Base-by-base conservation (phyloP, 1,140 invertebrate species). In the Drosophila nannoptera region DNA sequence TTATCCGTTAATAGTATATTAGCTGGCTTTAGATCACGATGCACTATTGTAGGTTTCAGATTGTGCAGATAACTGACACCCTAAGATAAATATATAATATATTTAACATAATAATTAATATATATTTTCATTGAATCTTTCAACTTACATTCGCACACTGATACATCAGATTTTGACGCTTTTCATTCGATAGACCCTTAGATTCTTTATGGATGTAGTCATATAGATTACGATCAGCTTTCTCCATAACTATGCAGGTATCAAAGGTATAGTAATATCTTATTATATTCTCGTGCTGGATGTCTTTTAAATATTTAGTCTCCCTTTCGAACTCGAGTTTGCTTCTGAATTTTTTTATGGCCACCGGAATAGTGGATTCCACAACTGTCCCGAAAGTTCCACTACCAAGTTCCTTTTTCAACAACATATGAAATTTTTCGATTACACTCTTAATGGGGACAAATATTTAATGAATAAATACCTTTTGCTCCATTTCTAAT, bases 41-140 rank as follows among this genome's bases (percentile, higher is more conserved):
- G 75, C 0, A 74, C 0, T 5, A 78, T 7, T 0, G 7, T 11
- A 14, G 62, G 69, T 5, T 45, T 32, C 64, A 36, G 22, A 6
- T 45, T 14, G 35, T 78, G 70, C 22, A 78, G 14, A 35, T 74
- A 42, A 0, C 6, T 38, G 16, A 78, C 0, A 1, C 9, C 75
- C 75, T 78, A 22, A 6, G 46, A 43, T 29, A n/a, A n/a, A n/a
- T n/a, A n/a, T n/a, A n/a, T n/a, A 22, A 22, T 22, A 22, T 22
- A 22, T 22, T 22, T 22, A 22, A 3, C 22, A 22, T 22, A 22
- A 22, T 22, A 22, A 22, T 22, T 22, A 22, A 22, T 22, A 22
- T 22, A 22, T 22, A 22, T 22, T 22, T 22, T 22, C 22, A 2
- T 22, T 22, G 22, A 2, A 22, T 22, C 3, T 22, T 3, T 22